Percentiles rank a stretch among this genome's conserved stretches.
phyloP scores from a whole-genome alignment of 2,113 vertebrate species.

The Indicator indicator region DNA sequence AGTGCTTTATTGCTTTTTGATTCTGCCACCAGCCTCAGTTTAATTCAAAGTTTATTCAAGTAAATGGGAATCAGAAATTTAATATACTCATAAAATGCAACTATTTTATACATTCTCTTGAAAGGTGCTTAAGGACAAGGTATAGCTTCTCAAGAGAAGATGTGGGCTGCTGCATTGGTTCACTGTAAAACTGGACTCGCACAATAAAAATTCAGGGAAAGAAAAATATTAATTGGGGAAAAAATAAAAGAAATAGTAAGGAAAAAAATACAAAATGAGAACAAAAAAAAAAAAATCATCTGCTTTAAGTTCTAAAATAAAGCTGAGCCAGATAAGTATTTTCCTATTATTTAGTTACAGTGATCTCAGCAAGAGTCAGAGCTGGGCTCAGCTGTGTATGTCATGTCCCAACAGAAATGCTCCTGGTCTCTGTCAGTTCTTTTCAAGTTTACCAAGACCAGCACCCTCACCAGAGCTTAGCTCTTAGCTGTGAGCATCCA shows the following conservation, averaged over 20 bases:
- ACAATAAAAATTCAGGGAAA: neutral
- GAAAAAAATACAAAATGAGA: neutral
- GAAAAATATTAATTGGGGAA: neutral
- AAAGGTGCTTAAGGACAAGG: neutral
- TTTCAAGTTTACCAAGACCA: neutral
- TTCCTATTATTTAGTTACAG: neutral
- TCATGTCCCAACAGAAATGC: neutral
- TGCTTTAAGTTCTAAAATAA: neutral
- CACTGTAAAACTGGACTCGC: neutral
- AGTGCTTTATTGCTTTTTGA: neutral
- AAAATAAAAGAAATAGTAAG: neutral
- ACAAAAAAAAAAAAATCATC: neutral
- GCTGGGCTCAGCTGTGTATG: neutral
- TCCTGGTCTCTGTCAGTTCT: neutral
- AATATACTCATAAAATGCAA: neutral
- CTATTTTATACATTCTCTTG: neutral
- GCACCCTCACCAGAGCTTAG: neutral
- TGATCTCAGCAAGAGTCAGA: neutral
- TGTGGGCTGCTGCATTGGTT: neutral
- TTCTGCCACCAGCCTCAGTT: neutral
- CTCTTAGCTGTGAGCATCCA: neutral
- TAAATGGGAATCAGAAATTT: neutral
- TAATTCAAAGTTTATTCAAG: constrained; percentile 1
- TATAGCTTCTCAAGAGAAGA: neutral
- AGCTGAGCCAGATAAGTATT: neutral